Evolutionary conservation across 2,888 invertebrate genomes (phyloP).

Genomic region (Acholoe squamosa): DNA sequence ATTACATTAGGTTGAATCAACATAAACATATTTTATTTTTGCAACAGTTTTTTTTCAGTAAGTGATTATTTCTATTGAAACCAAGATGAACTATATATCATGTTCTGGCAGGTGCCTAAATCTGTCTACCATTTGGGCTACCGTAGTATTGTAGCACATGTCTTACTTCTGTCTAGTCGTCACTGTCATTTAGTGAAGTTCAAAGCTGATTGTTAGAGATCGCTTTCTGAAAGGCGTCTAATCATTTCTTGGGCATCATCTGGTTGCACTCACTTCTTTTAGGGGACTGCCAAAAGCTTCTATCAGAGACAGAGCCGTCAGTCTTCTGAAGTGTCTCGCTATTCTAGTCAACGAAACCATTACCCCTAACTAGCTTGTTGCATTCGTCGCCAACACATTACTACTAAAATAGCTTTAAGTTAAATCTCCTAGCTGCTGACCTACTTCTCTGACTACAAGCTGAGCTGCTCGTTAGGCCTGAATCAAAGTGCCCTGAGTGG

Average conservation of each 20-base stretch:
- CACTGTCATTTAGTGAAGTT: too few relatives aligned
- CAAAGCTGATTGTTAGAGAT: neutral
- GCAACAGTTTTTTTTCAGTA: too few relatives aligned
- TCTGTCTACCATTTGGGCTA: too few relatives aligned
- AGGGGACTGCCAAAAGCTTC: neutral
- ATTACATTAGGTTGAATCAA: too few relatives aligned
- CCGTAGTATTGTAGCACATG: too few relatives aligned
- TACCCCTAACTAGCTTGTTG: neutral
- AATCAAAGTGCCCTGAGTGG: slow-evolving; percentile 1
- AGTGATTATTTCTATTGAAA: too few relatives aligned
- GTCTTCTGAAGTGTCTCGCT: neutral
- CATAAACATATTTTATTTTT: too few relatives aligned
- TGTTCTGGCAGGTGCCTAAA: too few relatives aligned
- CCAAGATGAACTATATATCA: too few relatives aligned
- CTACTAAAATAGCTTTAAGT: neutral
- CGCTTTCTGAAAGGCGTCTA: neutral
- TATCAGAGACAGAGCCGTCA: neutral
- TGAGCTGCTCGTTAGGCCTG: neutral
- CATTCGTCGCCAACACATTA: too few relatives aligned
- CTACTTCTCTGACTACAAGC: neutral
- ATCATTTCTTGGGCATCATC: neutral
- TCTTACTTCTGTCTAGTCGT: too few relatives aligned
- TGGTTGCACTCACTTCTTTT: neutral
- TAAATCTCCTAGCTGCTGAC: neutral
- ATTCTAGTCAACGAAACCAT: slow-evolving; percentile 11